Conservation (phyloP, 2,113 vertebrate genomes). For the Pomatostomus ruficeps region DNA sequence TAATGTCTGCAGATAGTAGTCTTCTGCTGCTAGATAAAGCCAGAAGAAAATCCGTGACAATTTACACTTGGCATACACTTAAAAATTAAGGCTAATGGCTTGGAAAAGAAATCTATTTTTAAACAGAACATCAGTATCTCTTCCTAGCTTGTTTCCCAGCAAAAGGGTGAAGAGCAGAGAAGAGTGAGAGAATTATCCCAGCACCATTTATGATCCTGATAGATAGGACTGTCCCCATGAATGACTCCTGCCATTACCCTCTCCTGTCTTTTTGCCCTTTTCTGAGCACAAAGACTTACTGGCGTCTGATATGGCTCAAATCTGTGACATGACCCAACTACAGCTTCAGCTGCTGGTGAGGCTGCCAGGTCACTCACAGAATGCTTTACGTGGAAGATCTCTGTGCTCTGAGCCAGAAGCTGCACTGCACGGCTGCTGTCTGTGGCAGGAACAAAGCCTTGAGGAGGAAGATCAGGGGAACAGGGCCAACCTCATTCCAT, state of each 20-base stretch:
- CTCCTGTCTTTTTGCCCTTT: not conserved
- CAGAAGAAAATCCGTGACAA: not conserved
- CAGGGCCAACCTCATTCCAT: not conserved
- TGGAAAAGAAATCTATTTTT: not conserved
- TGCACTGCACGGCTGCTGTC: rapidly evolving
- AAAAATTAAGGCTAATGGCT: not conserved
- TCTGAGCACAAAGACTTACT: not conserved
- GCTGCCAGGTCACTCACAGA: not conserved
- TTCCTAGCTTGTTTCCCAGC: not conserved
- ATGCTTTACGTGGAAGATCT: not conserved
- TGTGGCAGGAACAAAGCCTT: not conserved
- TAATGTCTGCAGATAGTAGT: not conserved
- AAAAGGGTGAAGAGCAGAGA: not conserved
- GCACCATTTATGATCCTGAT: not conserved
- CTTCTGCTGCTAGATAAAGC: not conserved
- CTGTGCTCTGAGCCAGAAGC: rapidly evolving
- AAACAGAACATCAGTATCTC: not conserved
- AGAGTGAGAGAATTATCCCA: not conserved
- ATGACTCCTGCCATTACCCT: not conserved
- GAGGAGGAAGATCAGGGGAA: not conserved
- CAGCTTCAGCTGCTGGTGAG: not conserved
- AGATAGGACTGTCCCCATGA: not conserved
- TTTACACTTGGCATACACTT: not conserved
- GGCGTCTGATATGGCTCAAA: not conserved
- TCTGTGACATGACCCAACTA: not conserved